These are phyloP conservation scores for Theristicus caerulescens DNA, from an alignment of 2,113 vertebrate genomes.

Conservation along the genomic window DNA sequence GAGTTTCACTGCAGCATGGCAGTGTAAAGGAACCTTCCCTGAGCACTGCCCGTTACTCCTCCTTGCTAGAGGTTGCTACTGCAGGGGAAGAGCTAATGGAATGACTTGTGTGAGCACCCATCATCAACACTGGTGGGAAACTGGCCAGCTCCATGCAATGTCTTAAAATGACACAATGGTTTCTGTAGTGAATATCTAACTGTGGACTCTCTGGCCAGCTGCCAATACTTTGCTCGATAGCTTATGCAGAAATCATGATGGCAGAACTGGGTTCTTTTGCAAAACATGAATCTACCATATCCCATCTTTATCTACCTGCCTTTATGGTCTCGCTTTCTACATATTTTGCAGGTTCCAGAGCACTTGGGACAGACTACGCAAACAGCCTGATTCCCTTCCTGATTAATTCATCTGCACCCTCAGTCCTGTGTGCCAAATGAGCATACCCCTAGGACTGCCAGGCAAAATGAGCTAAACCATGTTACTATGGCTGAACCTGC, in stretches of 20 bases:
- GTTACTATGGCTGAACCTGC: background rate
- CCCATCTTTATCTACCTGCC: background rate
- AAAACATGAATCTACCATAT: background rate
- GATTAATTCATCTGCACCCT: background rate
- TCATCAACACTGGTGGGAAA: accelerated
- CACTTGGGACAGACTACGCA: background rate
- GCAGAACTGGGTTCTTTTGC: background rate
- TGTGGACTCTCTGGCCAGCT: background rate
- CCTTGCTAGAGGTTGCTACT: background rate
- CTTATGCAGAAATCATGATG: background rate
- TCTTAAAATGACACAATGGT: background rate
- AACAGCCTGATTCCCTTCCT: background rate
- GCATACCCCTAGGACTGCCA: background rate
- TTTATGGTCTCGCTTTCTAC: background rate
- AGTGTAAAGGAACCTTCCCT: background rate
- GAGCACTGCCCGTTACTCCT: background rate
- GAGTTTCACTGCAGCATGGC: background rate
- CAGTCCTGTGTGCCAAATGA: background rate
- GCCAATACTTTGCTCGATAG: background rate
- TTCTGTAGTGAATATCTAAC: background rate
- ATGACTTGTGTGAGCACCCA: background rate
- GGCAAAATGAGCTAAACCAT: background rate
- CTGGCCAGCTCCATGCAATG: accelerated
- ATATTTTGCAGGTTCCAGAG: background rate
- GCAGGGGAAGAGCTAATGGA: background rate